These are phyloP conservation scores for Ara ararauna DNA, from an alignment of 2,797 vertebrate species.

Conservation along the genomic window DNA sequence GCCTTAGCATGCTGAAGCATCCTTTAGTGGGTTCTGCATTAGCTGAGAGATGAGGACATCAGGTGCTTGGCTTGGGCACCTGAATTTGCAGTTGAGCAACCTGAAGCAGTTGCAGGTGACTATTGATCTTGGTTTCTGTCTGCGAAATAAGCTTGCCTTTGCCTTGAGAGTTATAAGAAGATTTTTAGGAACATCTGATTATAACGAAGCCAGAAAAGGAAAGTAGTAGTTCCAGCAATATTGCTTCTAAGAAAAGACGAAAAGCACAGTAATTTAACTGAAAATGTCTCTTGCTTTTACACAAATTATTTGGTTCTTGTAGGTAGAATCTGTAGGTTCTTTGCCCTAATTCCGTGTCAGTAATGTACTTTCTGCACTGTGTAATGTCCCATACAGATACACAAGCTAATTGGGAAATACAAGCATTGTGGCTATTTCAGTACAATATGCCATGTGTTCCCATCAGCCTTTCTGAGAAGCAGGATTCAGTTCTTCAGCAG, in stretches of 20 bases:
- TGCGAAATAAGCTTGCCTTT: not conserved
- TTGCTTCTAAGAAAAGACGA: not conserved
- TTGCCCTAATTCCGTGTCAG: not conserved
- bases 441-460: accelerated
- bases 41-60: not conserved
- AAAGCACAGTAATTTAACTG: not conserved
- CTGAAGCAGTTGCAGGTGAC: not conserved
- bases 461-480: not conserved
- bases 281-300: not conserved
- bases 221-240: not conserved
- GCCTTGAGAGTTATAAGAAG: not conserved
- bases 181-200: not conserved
- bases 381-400: not conserved
- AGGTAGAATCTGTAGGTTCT: not conserved
- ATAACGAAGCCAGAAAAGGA: not conserved
- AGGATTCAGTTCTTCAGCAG: not conserved
- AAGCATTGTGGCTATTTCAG: not conserved
- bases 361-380: not conserved
- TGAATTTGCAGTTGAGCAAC: not conserved
- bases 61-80: not conserved
- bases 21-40: not conserved
- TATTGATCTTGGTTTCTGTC: not conserved
- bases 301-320: not conserved
- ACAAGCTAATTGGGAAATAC: not conserved
- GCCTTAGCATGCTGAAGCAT: not conserved